phyloP scores from a whole-genome alignment of 2,888 invertebrate species.

The Eupithecia inturbata region DNA sequence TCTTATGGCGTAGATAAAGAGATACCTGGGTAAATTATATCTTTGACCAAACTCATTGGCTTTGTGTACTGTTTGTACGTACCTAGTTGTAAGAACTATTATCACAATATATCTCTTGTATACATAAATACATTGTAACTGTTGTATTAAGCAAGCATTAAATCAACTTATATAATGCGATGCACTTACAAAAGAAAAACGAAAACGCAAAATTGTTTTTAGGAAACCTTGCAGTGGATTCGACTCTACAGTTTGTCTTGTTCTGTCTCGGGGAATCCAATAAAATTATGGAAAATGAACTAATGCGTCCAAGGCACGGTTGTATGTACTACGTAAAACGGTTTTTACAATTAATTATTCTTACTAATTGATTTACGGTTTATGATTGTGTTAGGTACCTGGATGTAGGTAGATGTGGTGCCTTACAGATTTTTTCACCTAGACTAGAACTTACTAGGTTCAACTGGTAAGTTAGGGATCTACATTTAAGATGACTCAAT shows the following conservation, averaged over 20 bases:
- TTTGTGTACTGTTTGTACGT: too few relatives aligned
- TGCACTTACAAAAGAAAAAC: not conserved
- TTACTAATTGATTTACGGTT: conserved; percentile 48
- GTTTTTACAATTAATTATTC: conserved; percentile 55
- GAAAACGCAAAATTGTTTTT: not conserved
- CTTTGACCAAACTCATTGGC: too few relatives aligned
- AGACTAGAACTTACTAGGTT: not conserved
- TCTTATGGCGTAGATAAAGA: too few relatives aligned
- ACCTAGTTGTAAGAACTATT: too few relatives aligned
- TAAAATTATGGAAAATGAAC: conserved; percentile 74
- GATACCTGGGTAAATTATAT: too few relatives aligned
- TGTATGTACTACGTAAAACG: conserved; percentile 43
- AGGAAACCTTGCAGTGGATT: not conserved
- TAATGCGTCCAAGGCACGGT: conserved; percentile 52
- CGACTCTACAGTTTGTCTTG: conserved; percentile 50
- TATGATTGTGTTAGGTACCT: not conserved
- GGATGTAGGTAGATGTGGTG: not conserved
- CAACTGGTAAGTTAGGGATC: too few relatives aligned
- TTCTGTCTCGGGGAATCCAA: conserved; percentile 65
- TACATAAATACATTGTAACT: too few relatives aligned
- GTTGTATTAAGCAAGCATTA: too few relatives aligned
- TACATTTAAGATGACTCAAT: too few relatives aligned
- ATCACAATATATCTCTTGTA: too few relatives aligned
- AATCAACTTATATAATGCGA: not conserved
- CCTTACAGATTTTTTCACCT: not conserved